Base-by-base conservation (phyloP, 23 tunicate species). In the Styela clava region DNA sequence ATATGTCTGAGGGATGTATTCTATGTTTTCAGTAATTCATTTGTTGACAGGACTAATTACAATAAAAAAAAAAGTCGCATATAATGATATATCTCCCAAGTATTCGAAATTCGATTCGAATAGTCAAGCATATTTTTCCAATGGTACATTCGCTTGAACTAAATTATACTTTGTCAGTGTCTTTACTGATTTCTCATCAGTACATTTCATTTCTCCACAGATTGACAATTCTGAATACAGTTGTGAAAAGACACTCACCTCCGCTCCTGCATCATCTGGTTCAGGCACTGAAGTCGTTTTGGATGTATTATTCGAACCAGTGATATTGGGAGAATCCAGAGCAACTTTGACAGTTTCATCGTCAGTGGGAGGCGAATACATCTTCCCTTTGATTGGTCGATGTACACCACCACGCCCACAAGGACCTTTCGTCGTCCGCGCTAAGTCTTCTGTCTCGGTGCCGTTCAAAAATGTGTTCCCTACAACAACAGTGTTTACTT, bases 271-370 rank as follows among this genome's bases (percentile, higher is more conserved):
- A 19, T 89, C 99, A 31, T 86, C 96, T 61, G 93, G 98, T 28
- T 83, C 89, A 29, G 98, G 98, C 24, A 88, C 93, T 35, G 99
- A 95, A 62, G 95, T 95, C 65, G 87, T 85, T 2, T 20, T 95
- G 2, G 99, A 95, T 63, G 99, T 95, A 78, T 83, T 85, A 24
- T 95, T 64, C 79, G 99, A 95, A 35, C 99, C 99, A 24, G 81
- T 84, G 35, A 29, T 32, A 24, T 74, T 89, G 27, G 99, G 99
- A 3, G 82, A 83, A 2, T 68, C 84, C 22, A 74, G 81, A 52
- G 95, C 86, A 34, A 83, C 76, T 2, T 73, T 95, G 21, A 56
- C 86, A 7, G 80, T 95, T 74, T 86, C 96, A 34, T 95, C 99
- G 44, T n/a, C 78, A 3, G 64, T 90, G 18, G 99, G 99, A 36